Evolutionary conservation across 2,113 vertebrate genomes (phyloP), one percentile per base, ranked within the genome.

Genomic region (Lepus europaeus): DNA sequence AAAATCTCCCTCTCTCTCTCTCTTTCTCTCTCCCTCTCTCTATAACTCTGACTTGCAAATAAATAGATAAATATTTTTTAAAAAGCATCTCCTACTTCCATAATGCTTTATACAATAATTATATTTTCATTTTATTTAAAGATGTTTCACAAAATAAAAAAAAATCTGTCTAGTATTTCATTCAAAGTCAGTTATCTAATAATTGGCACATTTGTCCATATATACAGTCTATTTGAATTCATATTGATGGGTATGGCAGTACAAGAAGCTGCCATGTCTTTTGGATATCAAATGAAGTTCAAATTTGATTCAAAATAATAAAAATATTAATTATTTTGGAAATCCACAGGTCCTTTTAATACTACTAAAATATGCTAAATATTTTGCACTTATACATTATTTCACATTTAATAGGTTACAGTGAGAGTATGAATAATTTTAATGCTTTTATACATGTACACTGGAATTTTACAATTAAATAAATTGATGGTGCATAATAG

Each of bases 261-360:
- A 4, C 2, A 39, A 91, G 56, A 85, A 68, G 17, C 19, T 45
- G 4, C 19, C 56, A 51, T 72, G 23, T 27, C 20, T 88, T 91
- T 66, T n/a, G 63, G 29, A 10, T 73, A 84, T 3, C 29, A 79
- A 68, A 96, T 45, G 19, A 77, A 64, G 86, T 59, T 73, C 80
- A 56, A 79, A 89, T 63, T 91, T 93, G 66, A 73, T 29, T 76
- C 39, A 66, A 6, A 63, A n/a, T 25, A 70, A 64, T 70, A 91
- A 63, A 93, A 77, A 59, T 83, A 74, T 61, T 79, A 69, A 61
- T n/a, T 70, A 78, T 64, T 80, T 69, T 56, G n/a, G 76, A 87
- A 74, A 69, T 9, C 14, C 13, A 84, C 33, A 45, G 31, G n/a
- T 56, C 45, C 11, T 49, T 78, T 56, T 16, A 31, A 12, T 56